Evolutionary conservation across 2,113 vertebrate genomes (phyloP), one percentile per base, ranked within the genome.

Genomic region (Etheostoma spectabile): DNA sequence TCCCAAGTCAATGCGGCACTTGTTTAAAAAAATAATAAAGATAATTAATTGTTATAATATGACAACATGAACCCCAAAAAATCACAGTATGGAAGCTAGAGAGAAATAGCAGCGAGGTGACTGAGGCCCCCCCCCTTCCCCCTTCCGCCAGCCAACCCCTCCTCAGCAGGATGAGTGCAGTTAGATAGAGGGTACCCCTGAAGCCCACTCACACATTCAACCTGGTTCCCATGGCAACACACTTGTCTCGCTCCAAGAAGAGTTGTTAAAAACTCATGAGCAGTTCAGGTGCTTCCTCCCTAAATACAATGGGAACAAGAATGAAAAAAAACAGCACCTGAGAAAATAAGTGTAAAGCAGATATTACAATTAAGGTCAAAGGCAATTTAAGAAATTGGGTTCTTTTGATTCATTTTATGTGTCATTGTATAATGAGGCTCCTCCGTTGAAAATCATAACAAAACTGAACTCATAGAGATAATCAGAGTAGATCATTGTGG

Each of bases 181-280:
- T 77, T 74, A 81, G 60, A 80, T 81, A 35, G 66, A 80, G 88
- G 79, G 64, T 77, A 74, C 80, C 88, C 89, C 88, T 16, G 22
- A 76, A 81, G 69, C 84, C 82, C 83, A 67, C 90, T 82, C 74
- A 15, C 49, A 42, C 68, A 80, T 53, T 88, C 86, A 77, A 62
- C 56, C 21, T 0, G 2, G 88, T 93, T 92, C 65, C 87, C 77
- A 87, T 89, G 81, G 81, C 77, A 91, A 89, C 90, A 21, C 1
- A 59, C 60, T 79, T 21, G 48, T 85, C 63, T 88, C 5, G n/a
- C 89, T 83, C 66, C 5, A 52, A 67, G 82, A 78, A 55, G 22
- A 61, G 67, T 71, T 27, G n/a, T 84, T 82, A 75, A 83, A 81
- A 88, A 86, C 68, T 73, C 55, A 66, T 71, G 69, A 86, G 82